These are phyloP conservation scores for Acropora tenuis DNA, from an alignment of 64 coral and sea anemone genomes.

Conservation along the genomic window DNA sequence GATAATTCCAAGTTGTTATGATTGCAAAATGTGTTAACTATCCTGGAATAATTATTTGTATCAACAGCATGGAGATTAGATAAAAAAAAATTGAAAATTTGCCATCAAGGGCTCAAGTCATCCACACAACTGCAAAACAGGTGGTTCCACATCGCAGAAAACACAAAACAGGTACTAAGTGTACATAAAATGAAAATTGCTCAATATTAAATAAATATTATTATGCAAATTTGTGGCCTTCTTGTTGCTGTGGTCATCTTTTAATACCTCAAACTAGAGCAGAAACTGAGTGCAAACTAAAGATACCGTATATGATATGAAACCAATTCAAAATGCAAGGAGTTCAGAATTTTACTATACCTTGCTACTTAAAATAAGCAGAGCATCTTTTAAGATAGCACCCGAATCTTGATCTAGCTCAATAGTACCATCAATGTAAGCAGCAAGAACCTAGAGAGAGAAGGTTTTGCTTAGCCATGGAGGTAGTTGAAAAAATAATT, in stretches of 20 bases:
- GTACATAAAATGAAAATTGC: background rate
- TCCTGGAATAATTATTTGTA: no score
- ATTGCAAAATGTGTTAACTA: no score
- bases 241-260: no score
- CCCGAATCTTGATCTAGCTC: slow-evolving; percentile 75
- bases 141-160: background rate
- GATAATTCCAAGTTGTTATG: no score
- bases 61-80: no score
- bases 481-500: no score
- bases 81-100: no score
- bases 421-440: slow-evolving; percentile 73
- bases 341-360: slow-evolving; percentile 35
- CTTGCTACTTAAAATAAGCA: slow-evolving; percentile 87
- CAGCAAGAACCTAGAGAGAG: slow-evolving; percentile 73
- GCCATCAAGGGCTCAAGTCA: background rate
- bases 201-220: no score
- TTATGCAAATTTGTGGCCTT: no score
- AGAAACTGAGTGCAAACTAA: no score
- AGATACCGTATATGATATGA: no score
- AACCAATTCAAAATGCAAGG: background rate
- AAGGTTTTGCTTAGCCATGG: background rate
- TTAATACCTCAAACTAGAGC: no score
- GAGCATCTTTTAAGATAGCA: slow-evolving; percentile 83
- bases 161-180: background rate
- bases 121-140: background rate